phyloP scores from a whole-genome alignment of 2,113 vertebrate species.

The Microcebus jonahi region DNA sequence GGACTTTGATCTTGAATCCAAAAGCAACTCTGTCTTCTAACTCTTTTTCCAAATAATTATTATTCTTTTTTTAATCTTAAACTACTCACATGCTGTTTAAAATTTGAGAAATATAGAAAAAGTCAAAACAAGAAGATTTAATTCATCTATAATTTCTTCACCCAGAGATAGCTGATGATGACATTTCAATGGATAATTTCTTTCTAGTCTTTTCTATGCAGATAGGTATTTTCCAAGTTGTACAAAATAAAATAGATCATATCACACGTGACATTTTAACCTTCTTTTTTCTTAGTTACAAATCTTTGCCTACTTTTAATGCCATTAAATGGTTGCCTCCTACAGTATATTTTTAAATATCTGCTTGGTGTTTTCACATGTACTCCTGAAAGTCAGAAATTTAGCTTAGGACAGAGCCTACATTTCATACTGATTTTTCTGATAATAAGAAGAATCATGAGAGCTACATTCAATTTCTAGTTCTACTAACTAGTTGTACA shows the following conservation, averaged over 20 bases:
- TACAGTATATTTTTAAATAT: background rate
- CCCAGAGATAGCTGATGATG: background rate
- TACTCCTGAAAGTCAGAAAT: background rate
- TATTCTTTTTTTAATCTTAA: background rate
- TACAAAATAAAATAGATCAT: background rate
- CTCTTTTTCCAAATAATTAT: background rate
- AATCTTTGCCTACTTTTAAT: conserved; percentile 20
- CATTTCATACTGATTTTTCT: background rate
- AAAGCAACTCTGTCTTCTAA: background rate
- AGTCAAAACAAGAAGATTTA: background rate
- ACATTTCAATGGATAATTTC: background rate
- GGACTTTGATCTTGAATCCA: background rate
- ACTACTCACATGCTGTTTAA: background rate
- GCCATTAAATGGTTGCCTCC: background rate
- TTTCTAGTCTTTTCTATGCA: background rate
- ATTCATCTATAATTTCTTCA: background rate
- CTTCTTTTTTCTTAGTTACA: background rate
- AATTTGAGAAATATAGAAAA: background rate
- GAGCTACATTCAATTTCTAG: background rate
- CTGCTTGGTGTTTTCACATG: background rate
- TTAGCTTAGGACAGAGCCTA: background rate
- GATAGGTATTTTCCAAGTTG: background rate
- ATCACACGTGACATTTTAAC: background rate
- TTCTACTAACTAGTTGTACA: background rate
- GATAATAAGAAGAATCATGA: background rate